These are phyloP conservation scores for Lepidochitona cinerea DNA, from an alignment of 2,888 invertebrate species.

Conservation along the genomic window DNA sequence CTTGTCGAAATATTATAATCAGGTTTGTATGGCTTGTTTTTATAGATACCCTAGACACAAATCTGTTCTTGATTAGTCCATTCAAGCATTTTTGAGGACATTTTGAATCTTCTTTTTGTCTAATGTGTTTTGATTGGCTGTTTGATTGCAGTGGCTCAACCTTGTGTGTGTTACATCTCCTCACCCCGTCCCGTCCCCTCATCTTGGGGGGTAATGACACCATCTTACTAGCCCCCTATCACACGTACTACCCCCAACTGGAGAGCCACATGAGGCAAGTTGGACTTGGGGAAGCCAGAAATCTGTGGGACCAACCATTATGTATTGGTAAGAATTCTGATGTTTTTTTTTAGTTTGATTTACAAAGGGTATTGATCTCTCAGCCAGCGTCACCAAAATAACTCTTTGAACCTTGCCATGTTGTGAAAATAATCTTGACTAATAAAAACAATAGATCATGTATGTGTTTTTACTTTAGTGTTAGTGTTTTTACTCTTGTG, in stretches of 20 bases:
- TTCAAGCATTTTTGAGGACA: too few species aligned
- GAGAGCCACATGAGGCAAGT: conserved; percentile 68
- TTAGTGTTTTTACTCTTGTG: too few species aligned
- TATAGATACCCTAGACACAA: too few species aligned
- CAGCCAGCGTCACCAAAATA: too few species aligned
- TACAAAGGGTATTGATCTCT: too few species aligned
- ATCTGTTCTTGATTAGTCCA: too few species aligned
- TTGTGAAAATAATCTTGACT: too few species aligned
- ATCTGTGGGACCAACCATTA: conserved; percentile 71
- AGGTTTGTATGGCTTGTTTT: conserved; percentile 42
- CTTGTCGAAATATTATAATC: conserved; percentile 65
- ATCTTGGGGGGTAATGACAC: conserved; percentile 68
- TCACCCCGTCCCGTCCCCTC: conserved; percentile 70
- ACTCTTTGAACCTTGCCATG: too few species aligned
- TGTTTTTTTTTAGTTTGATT: background rate
- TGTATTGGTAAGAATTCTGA: conserved; percentile 57
- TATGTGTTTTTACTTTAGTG: too few species aligned
- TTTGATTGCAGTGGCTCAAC: conserved; percentile 62
- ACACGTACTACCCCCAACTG: conserved; percentile 69
- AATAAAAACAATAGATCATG: too few species aligned
- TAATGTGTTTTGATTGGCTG: too few species aligned
- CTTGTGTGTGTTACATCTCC: conserved; percentile 67
- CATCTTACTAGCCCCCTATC: conserved; percentile 69
- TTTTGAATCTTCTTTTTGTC: too few species aligned
- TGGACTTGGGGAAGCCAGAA: conserved; percentile 63